Percentiles rank a stretch among this genome's conserved stretches.
phyloP scores from a whole-genome alignment of 2,113 vertebrate species.

The Mohoua ochrocephala region DNA sequence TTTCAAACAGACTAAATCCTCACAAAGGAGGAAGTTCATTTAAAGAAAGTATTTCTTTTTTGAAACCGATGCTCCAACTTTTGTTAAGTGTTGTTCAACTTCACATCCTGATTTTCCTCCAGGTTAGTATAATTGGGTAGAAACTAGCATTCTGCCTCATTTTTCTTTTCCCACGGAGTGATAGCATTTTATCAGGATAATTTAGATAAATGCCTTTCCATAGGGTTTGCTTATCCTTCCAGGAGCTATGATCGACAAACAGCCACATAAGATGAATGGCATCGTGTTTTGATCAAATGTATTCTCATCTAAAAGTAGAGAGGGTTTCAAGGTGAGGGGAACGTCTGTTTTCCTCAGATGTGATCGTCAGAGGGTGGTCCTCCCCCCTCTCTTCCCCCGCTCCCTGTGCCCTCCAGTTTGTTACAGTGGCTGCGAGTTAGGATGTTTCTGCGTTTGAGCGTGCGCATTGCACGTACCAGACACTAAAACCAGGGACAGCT shows the following conservation, averaged over 20 bases:
- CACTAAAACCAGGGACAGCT: neutral
- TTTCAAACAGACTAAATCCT: neutral
- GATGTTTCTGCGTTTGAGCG: neutral
- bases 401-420: neutral
- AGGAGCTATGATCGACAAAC: conserved; percentile 72
- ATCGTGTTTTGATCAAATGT: conserved; percentile 54
- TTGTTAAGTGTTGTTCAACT: neutral
- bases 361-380: conserved; percentile 27
- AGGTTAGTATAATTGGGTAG: conserved; percentile 34
- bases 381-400: neutral
- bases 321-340: conserved; percentile 29
- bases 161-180: conserved; percentile 58
- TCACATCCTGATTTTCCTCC: neutral
- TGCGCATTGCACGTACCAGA: neutral
- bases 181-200: conserved; percentile 72
- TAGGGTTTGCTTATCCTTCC: conserved; percentile 65
- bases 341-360: conserved; percentile 14
- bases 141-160: conserved; percentile 36
- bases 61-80: neutral
- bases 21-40: neutral
- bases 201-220: conserved; percentile 74
- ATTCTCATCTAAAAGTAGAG: conserved; percentile 33
- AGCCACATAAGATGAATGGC: conserved; percentile 58
- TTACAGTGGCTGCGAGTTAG: neutral
- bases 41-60: neutral